phyloP scores from a whole-genome alignment of 53 echinoderm and acorn worm genomes.

The Echinarachnius parma region DNA sequence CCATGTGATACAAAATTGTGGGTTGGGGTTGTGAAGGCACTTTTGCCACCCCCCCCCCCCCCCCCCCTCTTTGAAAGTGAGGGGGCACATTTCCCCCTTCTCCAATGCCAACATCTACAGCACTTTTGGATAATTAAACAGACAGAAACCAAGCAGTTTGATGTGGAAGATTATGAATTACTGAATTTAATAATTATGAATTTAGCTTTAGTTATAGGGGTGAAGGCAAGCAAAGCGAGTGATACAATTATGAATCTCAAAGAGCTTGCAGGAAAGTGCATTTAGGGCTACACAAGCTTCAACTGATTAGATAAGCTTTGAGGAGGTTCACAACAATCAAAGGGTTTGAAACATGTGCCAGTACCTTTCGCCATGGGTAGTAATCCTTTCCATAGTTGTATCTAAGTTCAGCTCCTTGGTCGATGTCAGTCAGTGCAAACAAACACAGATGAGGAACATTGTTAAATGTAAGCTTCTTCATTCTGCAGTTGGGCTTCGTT shows the following conservation, averaged over 20 bases:
- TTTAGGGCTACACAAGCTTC: constrained; percentile 37
- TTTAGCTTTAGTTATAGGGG: constrained; percentile 13
- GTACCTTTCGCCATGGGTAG: constrained; percentile 64
- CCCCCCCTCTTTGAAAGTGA: constrained; percentile 18
- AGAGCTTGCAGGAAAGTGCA: constrained; percentile 38
- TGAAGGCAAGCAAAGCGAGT: constrained; percentile 23
- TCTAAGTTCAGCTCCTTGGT: constrained; percentile 38
- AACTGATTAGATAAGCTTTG: constrained; percentile 35
- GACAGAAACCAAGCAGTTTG: constrained; percentile 37
- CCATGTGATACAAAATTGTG: constrained; percentile 15
- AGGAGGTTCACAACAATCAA: constrained; percentile 21
- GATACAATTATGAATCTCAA: constrained; percentile 28
- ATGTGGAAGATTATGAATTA: constrained; percentile 33
- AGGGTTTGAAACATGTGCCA: constrained; percentile 27
- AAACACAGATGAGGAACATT: constrained; percentile 44
- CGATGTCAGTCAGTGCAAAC: constrained; percentile 54
- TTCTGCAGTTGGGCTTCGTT: constrained; percentile 44
- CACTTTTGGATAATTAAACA: constrained; percentile 24
- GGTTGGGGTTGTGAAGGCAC: too few relatives aligned
- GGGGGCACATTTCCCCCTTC: constrained; percentile 16
- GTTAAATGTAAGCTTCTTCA: constrained; percentile 46
- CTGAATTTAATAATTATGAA: constrained; percentile 21
- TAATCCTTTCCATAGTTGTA: constrained; percentile 60
- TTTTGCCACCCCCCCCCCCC: too few relatives aligned
- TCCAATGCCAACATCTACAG: constrained; percentile 16